These are phyloP conservation scores for Halcyon senegalensis DNA, from an alignment of 2,113 vertebrate genomes.

Conservation along the genomic window DNA sequence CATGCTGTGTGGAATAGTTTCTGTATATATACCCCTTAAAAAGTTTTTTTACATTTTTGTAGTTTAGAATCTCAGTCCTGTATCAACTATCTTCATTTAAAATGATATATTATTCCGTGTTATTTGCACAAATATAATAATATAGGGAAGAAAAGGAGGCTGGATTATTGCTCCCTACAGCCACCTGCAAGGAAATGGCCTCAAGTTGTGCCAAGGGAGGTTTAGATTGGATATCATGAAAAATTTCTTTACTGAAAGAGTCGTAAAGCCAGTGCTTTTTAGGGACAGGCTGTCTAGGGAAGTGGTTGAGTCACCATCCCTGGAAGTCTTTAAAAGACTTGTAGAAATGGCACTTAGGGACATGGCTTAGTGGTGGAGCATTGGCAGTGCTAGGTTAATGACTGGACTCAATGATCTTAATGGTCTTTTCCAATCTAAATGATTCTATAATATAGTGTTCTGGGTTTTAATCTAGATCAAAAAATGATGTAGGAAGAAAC, in stretches of 20 bases:
- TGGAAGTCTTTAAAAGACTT: not conserved
- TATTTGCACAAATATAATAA: not conserved
- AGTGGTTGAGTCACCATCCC: not conserved
- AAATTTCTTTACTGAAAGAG: not conserved
- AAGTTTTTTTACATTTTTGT: not conserved
- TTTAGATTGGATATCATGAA: not conserved
- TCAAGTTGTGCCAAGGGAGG: not conserved
- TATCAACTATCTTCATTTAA: not conserved
- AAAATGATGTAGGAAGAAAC: not conserved
- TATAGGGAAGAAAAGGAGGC: not conserved
- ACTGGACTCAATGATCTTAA: too few species aligned
- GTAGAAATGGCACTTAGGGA: not conserved
- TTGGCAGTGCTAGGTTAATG: too few species aligned
- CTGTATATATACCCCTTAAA: not conserved
- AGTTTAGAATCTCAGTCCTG: not conserved
- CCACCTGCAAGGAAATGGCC: not conserved
- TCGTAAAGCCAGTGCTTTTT: too few species aligned
- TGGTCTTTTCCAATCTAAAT: too few species aligned
- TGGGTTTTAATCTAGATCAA: not conserved
- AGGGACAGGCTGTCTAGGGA: not conserved
- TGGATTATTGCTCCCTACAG: not conserved
- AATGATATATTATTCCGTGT: not conserved
- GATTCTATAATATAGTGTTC: not conserved
- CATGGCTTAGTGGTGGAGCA: not conserved
- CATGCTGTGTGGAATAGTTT: not conserved